Evolutionary conservation across 2,797 vertebrate species (phyloP), one percentile per base, ranked within the genome.

Genomic region (Vespertilio murinus): DNA sequence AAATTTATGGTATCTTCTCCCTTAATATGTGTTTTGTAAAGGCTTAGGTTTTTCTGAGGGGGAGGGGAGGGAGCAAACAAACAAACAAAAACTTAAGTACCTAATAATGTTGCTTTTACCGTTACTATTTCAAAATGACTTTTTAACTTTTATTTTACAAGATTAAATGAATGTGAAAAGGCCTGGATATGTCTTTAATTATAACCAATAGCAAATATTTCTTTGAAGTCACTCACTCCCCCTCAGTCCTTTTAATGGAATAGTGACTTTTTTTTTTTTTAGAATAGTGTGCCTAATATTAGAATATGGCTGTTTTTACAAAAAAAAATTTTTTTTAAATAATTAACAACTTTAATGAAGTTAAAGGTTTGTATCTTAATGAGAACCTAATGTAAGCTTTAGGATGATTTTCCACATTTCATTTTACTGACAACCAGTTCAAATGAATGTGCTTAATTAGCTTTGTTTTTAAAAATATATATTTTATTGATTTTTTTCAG

Each of bases 101-200:
- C 33, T 94, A 59, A 74, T 84, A 91, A 64, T 90, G 64, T 88
- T 86, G 23, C 42, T 83, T 2, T 90, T 91, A 74, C 2, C 81
- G 70, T 90, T 93, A 81, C n/a, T 85, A n/a, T 61, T 28, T 42
- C 40, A 88, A 56, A 56, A 0, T 85, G 69, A 81, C 42, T 88
- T 92, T 94, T 73, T 30, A 38, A 6, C 38, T 87, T 96, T 70
- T 40, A 80, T 90, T 93, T 88, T 86, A 65, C 7, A 91, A 89
- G 23, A 78, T 84, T 90, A 94, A 88, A 40, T 86, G 91, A 95
- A 88, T 25, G 40, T 77, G 64, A 81, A 91, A 88, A 74, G 23
- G 6, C 23, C 49, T 56, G 33, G 33, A 91, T 25, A 45, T 78
- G 20, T 65, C 70, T 71, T 89, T 84, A 89, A 65, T 74, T 93